These are phyloP conservation scores for Stomatorhinus ivindoensis DNA, from an alignment of 2,113 vertebrate genomes.

Conservation along the genomic window DNA sequence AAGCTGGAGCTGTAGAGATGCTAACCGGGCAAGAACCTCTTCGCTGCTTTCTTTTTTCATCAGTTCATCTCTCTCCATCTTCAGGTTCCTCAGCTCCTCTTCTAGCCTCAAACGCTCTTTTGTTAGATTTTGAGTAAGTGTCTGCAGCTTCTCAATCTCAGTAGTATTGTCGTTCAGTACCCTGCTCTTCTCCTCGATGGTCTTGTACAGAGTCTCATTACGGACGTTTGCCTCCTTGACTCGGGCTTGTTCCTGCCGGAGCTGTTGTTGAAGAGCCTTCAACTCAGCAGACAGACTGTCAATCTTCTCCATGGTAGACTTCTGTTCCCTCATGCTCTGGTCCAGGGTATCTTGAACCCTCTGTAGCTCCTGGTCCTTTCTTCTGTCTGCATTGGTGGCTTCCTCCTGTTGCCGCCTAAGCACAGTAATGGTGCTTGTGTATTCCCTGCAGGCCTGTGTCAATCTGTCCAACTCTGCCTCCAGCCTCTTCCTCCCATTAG, in stretches of 20 bases:
- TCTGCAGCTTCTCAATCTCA: constrained; percentile 73
- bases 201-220: constrained; percentile 73
- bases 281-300: constrained; percentile 64
- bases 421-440: constrained; percentile 64
- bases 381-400: constrained; percentile 60
- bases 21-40: constrained; percentile 63
- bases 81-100: constrained; percentile 70
- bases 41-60: constrained; percentile 59
- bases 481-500: constrained; percentile 64
- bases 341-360: constrained; percentile 75
- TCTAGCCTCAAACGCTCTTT: constrained; percentile 80
- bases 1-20: constrained; percentile 76
- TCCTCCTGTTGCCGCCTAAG: constrained; percentile 81
- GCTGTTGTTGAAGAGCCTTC: constrained; percentile 67
- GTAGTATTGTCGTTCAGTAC: constrained; percentile 66
- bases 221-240: constrained; percentile 71
- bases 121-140: constrained; percentile 71
- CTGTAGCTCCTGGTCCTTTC: constrained; percentile 66
- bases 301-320: constrained; percentile 64
- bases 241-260: constrained; percentile 72
- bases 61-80: constrained; percentile 69
- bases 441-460: constrained; percentile 64
- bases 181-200: constrained; percentile 75
- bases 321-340: constrained; percentile 66
- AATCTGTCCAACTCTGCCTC: constrained; percentile 76